Base-by-base conservation (phyloP, 2,888 invertebrate genomes). In the Lymantria monacha region DNA sequence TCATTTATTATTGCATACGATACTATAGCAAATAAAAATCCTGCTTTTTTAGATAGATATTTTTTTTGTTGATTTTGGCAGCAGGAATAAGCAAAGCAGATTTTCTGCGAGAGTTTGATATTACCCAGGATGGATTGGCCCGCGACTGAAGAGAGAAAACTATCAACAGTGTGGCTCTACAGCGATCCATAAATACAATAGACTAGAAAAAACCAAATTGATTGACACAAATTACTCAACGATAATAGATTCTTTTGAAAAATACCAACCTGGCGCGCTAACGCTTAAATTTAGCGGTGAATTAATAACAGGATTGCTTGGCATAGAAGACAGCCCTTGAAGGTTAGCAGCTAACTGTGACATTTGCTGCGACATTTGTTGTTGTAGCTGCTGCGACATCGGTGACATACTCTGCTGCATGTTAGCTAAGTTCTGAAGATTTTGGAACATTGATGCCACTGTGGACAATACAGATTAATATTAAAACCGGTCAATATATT, bases 281-380 rank as follows among this genome's bases (percentile, higher is more conserved):
- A 96, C 95, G 82, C 96, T 96, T 71, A 97, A 92, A 87, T 97
- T 97, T 69, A 97, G 92, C 33, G 96, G 96, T 53, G 96, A 95
- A 85, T 96, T 95, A 87, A 95, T 95, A 74, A 95, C 94, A 52
- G 93, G 93, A 63, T 93, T 92, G 64, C 95, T 94, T 69, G 95
- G 94, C 83, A 96, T 93, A 60, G 95, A 94, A 55, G 96, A 95
- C 70, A 96, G 88, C 75, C 95, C 96, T 87, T 96, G 96, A 55
- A 96, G 93, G 86, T 96, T 96, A 49, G 92, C 91, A 1, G 92
- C 92, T 52, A 92, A 78, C 63, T 92, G 91, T 9, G 89, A 86
- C 91, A 91, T 91, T 68, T 91, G 91, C 60, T 91, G 91, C 33
- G 91, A 91, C 85, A 91, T 87, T 63, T 91, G 91, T 78, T 95